phyloP scores from a whole-genome alignment of 2,797 vertebrate genomes.

The Crax fasciolata region DNA sequence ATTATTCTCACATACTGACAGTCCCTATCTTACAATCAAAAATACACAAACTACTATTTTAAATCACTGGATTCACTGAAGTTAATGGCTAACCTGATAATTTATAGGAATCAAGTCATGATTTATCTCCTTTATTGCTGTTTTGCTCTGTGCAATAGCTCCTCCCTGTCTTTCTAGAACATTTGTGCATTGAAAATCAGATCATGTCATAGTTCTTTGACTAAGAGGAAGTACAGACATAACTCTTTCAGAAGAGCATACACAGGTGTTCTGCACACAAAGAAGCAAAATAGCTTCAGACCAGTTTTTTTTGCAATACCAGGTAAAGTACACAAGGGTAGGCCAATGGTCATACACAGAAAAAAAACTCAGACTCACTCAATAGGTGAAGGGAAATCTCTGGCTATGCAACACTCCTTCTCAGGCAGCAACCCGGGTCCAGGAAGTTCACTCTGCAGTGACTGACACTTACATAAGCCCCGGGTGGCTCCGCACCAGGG shows the following conservation, averaged over 20 bases:
- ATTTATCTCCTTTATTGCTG: background rate
- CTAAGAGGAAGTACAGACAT: background rate
- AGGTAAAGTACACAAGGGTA: too few relatives aligned
- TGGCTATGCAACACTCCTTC: too few relatives aligned
- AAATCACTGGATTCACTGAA: background rate
- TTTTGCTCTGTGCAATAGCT: background rate
- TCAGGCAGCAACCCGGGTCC: too few relatives aligned
- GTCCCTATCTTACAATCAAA: background rate
- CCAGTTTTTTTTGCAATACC: too few relatives aligned
- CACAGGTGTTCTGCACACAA: too few relatives aligned
- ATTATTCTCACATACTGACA: background rate
- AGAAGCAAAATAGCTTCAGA: too few relatives aligned
- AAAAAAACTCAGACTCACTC: too few relatives aligned
- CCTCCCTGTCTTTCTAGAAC: background rate
- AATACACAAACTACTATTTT: background rate
- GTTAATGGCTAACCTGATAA: background rate
- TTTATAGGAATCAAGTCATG: background rate
- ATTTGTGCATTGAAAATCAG: background rate
- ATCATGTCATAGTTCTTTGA: background rate
- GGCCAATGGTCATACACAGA: too few relatives aligned
- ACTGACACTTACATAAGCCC: too few relatives aligned
- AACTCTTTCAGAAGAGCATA: background rate
- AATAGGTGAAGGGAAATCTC: too few relatives aligned
- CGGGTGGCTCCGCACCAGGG: too few relatives aligned
- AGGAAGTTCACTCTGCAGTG: too few relatives aligned